Evolutionary conservation across 2,113 vertebrate species (phyloP), one percentile per base, ranked within the genome.

Genomic region (Pimephales promelas): DNA sequence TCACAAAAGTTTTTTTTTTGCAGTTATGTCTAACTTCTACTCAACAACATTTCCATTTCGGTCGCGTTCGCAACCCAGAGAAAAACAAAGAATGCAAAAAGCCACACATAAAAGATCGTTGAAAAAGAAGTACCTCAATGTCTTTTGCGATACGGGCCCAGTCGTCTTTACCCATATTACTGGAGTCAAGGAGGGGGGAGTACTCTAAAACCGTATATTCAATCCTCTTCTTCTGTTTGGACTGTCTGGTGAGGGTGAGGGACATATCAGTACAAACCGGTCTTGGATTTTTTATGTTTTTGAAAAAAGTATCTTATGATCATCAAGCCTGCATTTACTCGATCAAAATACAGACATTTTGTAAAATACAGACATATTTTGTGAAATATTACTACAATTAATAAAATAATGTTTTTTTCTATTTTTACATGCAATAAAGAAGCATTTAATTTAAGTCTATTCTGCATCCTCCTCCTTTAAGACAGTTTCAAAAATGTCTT

Each of bases 81-180:
- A 40, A 40, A 40, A 79, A 8, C 1, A 24, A 73, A 75, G 43
- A 45, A 20, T 5, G 31, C n/a, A 18, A 47, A 18, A 5, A 61
- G 18, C 14, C 61, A 73, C 31, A 52, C 40, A 20, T 40, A 31
- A 54, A 47, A n/a, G n/a, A 56, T 45, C 16, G 16, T 74, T 52
- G 14, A 18, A 45, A 36, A 52, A 6, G 31, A 61, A 84, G 71
- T 88, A 95, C 94, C 93, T 95, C 92, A 36, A 95, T 93, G 87
- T 94, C 96, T 82, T 90, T 96, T 83, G 95, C 97, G 43, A 99
- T 95, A 82, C 49, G 92, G n/a, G 94, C 95, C 98, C 98, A 99
- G 87, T 99, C 96, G 0, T 96, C 90, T 24, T 96, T 95, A 0
- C 95, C 97, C 97, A 99, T 99, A 90, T 99, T 97, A 49, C 96